Percentiles rank a stretch among this genome's conserved stretches.
Conservation (phyloP, 2,888 invertebrate species). For the Chydorus sphaericus region DNA sequence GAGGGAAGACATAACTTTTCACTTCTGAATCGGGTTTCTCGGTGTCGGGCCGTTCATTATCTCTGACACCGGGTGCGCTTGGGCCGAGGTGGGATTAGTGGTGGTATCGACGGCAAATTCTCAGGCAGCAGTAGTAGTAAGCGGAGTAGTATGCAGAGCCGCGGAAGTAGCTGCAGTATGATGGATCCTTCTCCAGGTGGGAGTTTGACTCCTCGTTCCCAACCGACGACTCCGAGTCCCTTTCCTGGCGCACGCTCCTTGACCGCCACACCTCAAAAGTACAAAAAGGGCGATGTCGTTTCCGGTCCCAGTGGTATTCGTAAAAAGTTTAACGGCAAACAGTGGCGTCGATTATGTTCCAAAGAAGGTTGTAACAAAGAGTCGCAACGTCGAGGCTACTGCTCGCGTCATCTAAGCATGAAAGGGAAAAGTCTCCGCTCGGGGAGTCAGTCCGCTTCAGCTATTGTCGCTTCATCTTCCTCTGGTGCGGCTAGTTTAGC, state of each 20-base stretch:
- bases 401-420: constrained; percentile 87
- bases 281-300: constrained; percentile 94
- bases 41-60: constrained; percentile 19
- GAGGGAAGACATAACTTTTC: constrained; percentile 70
- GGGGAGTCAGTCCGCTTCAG: neutral
- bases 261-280: constrained; percentile 86
- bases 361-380: constrained; percentile 90
- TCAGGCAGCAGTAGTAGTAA: constrained; percentile 57
- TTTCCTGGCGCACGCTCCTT: constrained; percentile 42
- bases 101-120: constrained; percentile 36
- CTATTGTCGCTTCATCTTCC: constrained; percentile 24
- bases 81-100: constrained; percentile 40
- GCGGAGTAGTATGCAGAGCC: constrained; percentile 77
- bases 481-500: constrained; percentile 24
- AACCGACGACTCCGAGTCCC: constrained; percentile 73
- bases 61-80: constrained; percentile 24
- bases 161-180: constrained; percentile 77
- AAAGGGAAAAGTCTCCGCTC: constrained; percentile 47
- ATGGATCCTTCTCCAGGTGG: constrained; percentile 62
- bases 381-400: constrained; percentile 91
- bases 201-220: constrained; percentile 40
- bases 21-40: constrained; percentile 47
- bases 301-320: constrained; percentile 86
- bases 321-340: constrained; percentile 99
- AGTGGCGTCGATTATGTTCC: constrained; percentile 94